Evolutionary conservation across 1,140 invertebrate genomes (phyloP).

Genomic region (Pentalonia nigronervosa): DNA sequence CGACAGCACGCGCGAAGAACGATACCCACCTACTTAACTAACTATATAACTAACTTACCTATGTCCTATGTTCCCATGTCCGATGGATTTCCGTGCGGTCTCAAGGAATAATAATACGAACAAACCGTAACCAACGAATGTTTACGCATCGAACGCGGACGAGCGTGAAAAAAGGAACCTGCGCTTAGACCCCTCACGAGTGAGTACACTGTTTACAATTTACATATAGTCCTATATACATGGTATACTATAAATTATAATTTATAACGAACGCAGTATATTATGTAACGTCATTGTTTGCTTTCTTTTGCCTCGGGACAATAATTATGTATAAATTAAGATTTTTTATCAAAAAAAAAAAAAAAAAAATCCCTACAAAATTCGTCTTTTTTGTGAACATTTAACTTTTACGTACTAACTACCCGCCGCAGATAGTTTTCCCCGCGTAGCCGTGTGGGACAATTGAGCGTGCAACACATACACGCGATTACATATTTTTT

Average conservation of each 20-base stretch:
- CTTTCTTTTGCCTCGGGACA: neutral
- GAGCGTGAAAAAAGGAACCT: neutral
- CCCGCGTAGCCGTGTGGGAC: neutral
- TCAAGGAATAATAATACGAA: neutral
- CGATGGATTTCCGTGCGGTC: neutral
- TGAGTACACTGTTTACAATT: neutral
- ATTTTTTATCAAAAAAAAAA: too few species aligned
- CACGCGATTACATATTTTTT: neutral
- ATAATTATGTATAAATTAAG: neutral
- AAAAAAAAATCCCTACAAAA: neutral
- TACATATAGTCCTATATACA: too few species aligned
- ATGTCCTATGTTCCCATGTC: neutral
- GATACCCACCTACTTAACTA: too few species aligned
- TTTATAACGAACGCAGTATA: neutral
- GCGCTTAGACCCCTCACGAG: neutral
- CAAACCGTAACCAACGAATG: neutral
- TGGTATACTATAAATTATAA: neutral
- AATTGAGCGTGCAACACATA: too few species aligned
- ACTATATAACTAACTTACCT: neutral
- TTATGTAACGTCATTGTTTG: neutral
- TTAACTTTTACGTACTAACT: neutral
- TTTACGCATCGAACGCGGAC: neutral
- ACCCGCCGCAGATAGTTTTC: neutral
- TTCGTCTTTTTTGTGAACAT: neutral
- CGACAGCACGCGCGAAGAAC: neutral